Base-by-base conservation (phyloP, 2,113 vertebrate genomes). In the Catharus bicknelli region DNA sequence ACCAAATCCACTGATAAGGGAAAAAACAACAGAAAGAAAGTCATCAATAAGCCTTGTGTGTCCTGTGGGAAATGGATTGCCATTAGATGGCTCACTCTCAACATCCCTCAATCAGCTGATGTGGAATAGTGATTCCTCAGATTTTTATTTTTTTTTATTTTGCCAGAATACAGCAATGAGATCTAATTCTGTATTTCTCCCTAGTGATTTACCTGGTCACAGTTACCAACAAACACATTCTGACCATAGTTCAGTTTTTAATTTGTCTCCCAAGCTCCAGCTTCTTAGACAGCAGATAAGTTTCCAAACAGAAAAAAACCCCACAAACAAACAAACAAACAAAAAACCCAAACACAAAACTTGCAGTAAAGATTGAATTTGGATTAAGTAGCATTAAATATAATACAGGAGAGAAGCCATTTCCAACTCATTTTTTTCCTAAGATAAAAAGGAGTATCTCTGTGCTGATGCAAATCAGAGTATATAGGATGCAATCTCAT, bases 401-500 rank as follows among this genome's bases (percentile, higher is more conserved):
- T 22, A 70, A 69, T 40, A 53, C 8, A 76, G 53, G 6, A 73
- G 17, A 91, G 19, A 72, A 94, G 38, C 27, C 16, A 79, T 67
- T 89, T 92, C 27, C 43, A 59, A 42, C 23, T 73, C 30, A 34
- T 87, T 95, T 73, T 66, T 42, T 20, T 21, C 38, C 38, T 16
- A 43, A 54, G 50, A 62, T 57, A 53, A 82, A 69, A 82, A 58
- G 51, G 67, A 13, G 12, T n/a, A 75, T 30, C 43, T 75, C 54
- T 59, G 74, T 1, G 2, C 53, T 36, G 30, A 85, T 64, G 86
- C 88, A 88, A 89, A 70, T 50, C 66, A 86, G 43, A 58, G 19
- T 27, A 34, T 51, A 59, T 30, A 69, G n/a, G 90, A 83, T 47
- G 66, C 74, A 92, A 77, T 84, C 72, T 94, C 75, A 83, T 95